These are phyloP conservation scores for Drosophila saltans DNA, from an alignment of 1,140 invertebrate genomes.

Conservation along the genomic window DNA sequence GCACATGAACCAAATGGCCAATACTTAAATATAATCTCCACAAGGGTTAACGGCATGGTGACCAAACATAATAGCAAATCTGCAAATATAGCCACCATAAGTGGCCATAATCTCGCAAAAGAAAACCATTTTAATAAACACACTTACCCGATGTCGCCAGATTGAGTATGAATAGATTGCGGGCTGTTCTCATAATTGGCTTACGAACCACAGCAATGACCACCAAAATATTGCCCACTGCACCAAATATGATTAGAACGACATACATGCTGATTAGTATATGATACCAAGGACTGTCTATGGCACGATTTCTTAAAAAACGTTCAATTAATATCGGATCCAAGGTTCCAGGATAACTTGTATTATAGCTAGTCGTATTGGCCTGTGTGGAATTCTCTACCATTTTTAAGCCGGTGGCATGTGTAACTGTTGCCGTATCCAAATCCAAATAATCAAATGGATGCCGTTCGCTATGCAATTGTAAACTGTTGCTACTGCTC, in stretches of 20 bases:
- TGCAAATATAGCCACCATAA: constrained; percentile 33
- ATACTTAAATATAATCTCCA: constrained; percentile 91
- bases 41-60: constrained; percentile 93
- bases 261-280: constrained; percentile 88
- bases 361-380: constrained; percentile 35
- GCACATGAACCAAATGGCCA: constrained; percentile 88
- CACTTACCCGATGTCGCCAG: constrained; percentile 88
- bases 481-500: constrained; percentile 27
- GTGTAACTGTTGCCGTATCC: constrained; percentile 11
- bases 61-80: constrained; percentile 93
- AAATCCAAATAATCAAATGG: constrained; percentile 54
- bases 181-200: constrained; percentile 91
- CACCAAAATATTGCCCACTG: constrained; percentile 91
- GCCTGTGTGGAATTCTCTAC: constrained; percentile 24
- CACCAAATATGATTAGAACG: constrained; percentile 90
- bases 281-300: constrained; percentile 87
- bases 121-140: constrained; percentile 7
- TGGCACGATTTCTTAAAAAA: constrained; percentile 87
- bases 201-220: constrained; percentile 91
- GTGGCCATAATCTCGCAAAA: not conserved
- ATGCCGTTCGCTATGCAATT: constrained; percentile 42
- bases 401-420: constrained; percentile 17
- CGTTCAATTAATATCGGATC: constrained; percentile 84
- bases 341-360: constrained; percentile 24
- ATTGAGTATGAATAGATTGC: constrained; percentile 96